Evolutionary conservation across 2,113 vertebrate species (phyloP).

Genomic region (Trinectes maculatus): DNA sequence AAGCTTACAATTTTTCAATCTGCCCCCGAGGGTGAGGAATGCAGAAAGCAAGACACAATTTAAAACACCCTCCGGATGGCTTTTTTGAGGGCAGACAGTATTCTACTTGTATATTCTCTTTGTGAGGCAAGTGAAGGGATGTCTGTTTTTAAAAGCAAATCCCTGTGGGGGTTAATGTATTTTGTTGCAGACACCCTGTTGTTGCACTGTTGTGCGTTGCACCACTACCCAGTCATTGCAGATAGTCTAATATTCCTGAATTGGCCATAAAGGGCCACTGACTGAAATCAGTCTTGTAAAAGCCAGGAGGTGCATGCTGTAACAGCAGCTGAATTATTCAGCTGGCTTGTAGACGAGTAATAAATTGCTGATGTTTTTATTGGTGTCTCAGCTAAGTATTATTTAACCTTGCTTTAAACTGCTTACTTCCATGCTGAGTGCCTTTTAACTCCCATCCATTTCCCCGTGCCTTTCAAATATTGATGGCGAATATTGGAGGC

Average conservation of each 20-base stretch:
- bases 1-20: slow-evolving; percentile 39
- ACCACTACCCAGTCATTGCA: slow-evolving; percentile 26
- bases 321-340: slow-evolving; percentile 79
- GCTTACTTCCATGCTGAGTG: slow-evolving; percentile 82
- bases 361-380: slow-evolving; percentile 83
- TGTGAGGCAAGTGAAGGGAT: slow-evolving; percentile 3
- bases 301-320: slow-evolving; percentile 56
- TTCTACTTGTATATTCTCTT: slow-evolving; percentile 28
- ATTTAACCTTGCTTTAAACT: slow-evolving; percentile 86
- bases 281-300: slow-evolving; percentile 72
- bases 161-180: slow-evolving; percentile 27
- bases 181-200: slow-evolving; percentile 4
- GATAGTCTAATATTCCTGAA: slow-evolving; percentile 53
- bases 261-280: slow-evolving; percentile 70
- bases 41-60: slow-evolving; percentile 23
- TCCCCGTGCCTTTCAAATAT: slow-evolving; percentile 83
- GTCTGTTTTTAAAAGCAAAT: slow-evolving; percentile 5
- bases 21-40: slow-evolving; percentile 4
- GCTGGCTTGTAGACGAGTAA: slow-evolving; percentile 76
- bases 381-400: slow-evolving; percentile 83
- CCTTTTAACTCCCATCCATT: slow-evolving; percentile 84
- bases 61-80: slow-evolving; percentile 26
- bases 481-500: slow-evolving; percentile 81
- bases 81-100: slow-evolving; percentile 11
- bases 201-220: background rate